Base-by-base conservation (phyloP, 2,888 invertebrate genomes). In the Acrocera orbiculus region DNA sequence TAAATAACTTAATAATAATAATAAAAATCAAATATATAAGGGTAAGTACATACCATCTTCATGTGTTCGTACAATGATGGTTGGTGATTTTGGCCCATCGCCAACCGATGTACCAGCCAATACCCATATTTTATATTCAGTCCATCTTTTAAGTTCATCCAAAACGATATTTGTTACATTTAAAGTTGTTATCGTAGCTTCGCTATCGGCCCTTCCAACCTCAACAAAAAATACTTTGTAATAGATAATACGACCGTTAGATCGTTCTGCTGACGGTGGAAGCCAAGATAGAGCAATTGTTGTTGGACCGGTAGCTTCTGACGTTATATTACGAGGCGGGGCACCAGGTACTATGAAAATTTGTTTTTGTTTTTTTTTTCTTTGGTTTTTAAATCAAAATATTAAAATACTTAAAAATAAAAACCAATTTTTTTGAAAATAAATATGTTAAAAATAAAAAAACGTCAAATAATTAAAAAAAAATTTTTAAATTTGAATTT, bases 111-210 rank as follows among this genome's bases (percentile, higher is more conserved):
- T 96, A 54, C 90, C 90, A 44, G 95, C 95, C 48, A 89, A 69
- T 53, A 95, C 85, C 89, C 90, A 90, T 53, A 96, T 79, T 61
- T 87, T 78, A 70, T 96, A 96, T 62, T 86, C 80, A 40, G 92
- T 92, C 89, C 89, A 95, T 42, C 83, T 79, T 58, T 81, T 79
- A 53, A 95, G 73, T 62, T 87, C 86, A 58, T 86, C 83, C 64
- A 93, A 69, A 43, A 78, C 66, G 64, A 83, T 78, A 53, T 70
- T 68, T 40, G 83, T 82, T 55, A 70, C 70, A 64, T 81, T 83
- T 55, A 81, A 71, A 56, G 70, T 81, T 61, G 77, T 73, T 53
- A 78, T 73, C 38, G 73, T 72, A 33, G 86, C 85, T 57, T 87
- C 85, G 44, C 79, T 78, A 62, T 86, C 85, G 42, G 80, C 78